These are phyloP conservation scores for Diplolepis rosae DNA, from an alignment of 2,888 invertebrate species.

Conservation along the genomic window DNA sequence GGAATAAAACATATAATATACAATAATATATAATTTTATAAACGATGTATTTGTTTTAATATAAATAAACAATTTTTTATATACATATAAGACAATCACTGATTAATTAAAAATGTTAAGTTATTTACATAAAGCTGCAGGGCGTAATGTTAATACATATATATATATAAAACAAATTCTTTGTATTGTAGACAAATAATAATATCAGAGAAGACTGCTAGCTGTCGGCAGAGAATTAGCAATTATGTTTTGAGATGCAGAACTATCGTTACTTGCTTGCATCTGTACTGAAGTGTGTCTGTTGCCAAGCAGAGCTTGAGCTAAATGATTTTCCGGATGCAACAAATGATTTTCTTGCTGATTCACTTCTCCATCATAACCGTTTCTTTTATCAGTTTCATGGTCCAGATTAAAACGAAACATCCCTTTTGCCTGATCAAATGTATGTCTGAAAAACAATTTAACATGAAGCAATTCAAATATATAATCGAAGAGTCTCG, in stretches of 20 bases:
- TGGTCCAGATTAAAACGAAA: slow-evolving; percentile 50
- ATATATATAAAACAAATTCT: background rate
- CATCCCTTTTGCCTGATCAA: slow-evolving; percentile 57
- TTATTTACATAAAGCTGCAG: slow-evolving; percentile 1
- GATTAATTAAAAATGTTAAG: background rate
- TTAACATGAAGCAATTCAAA: no score
- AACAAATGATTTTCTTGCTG: background rate
- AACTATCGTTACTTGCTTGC: slow-evolving; percentile 52
- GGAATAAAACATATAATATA: no score
- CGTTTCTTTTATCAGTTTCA: slow-evolving; percentile 32
- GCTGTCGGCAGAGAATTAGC: slow-evolving; percentile 52
- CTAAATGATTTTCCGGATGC: slow-evolving; percentile 35
- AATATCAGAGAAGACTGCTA: slow-evolving; percentile 45
- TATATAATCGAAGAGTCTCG: no score
- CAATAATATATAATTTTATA: no score
- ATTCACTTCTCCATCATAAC: background rate
- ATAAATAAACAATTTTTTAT: slow-evolving; percentile 6
- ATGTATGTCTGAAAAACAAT: slow-evolving; percentile 51
- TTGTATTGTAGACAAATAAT: background rate
- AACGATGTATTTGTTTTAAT: background rate
- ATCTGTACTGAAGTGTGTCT: slow-evolving; percentile 50
- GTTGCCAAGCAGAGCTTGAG: background rate
- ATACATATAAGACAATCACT: background rate
- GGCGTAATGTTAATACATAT: background rate
- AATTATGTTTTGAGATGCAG: slow-evolving; percentile 41